Percentiles rank a stretch among this genome's conserved stretches.
These are phyloP conservation scores for Neodontobutis hainanensis DNA, from an alignment of 2,113 vertebrate species.

Conservation along the genomic window DNA sequence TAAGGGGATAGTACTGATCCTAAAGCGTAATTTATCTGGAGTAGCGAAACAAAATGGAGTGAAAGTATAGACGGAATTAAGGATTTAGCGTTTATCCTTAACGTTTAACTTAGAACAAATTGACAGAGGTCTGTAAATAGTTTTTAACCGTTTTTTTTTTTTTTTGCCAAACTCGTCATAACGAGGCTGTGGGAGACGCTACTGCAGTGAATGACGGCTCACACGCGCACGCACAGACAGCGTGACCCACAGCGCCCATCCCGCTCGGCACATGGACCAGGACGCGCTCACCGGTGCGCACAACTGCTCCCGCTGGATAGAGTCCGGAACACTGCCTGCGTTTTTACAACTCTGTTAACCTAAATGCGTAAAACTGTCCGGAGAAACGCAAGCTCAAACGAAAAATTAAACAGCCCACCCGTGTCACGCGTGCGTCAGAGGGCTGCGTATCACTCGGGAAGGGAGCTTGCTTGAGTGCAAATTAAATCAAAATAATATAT, in stretches of 20 bases:
- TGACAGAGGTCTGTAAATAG: no score
- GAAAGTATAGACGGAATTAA: no score
- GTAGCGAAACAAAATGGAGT: no score
- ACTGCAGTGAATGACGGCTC: conserved; percentile 1
- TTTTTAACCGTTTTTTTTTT: no score
- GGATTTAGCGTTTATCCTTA: no score
- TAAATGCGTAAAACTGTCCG: background rate
- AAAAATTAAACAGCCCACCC: conserved; percentile 14
- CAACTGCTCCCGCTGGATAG: conserved; percentile 10
- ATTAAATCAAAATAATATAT: background rate
- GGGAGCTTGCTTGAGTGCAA: conserved; percentile 3
- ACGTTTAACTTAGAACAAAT: no score
- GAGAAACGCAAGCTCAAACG: background rate
- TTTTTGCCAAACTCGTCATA: no score
- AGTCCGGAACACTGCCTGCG: background rate
- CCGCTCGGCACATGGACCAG: background rate
- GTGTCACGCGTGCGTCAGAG: conserved; percentile 47
- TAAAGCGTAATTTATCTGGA: no score
- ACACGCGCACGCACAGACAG: background rate
- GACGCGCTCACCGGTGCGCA: conserved; percentile 36
- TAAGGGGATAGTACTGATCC: no score
- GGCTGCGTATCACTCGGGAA: conserved; percentile 17
- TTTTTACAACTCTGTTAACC: conserved; percentile 11
- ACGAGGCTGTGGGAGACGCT: background rate
- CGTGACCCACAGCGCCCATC: conserved; percentile 21